Percentiles rank a stretch among this genome's conserved stretches.
Evolutionary conservation across 2,888 invertebrate genomes (phyloP).

Genomic region (Erebia palarica): DNA sequence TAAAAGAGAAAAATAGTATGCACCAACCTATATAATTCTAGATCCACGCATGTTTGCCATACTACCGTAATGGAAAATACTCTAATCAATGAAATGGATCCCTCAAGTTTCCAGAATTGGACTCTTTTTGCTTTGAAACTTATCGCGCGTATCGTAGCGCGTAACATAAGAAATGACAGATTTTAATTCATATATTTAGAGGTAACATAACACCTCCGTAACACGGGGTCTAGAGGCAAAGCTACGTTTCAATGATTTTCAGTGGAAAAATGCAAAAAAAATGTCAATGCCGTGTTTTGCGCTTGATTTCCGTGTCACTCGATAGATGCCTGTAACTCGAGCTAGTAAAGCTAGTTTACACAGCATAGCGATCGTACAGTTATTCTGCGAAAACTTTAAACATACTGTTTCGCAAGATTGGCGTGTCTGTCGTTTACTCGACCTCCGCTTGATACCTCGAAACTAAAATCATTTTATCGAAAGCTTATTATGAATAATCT

Average conservation of each 20-base stretch:
- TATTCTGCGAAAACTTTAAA: no score
- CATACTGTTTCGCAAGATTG: no score
- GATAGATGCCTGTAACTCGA: not conserved
- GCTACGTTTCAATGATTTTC: not conserved
- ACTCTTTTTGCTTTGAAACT: not conserved
- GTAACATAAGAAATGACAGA: not conserved
- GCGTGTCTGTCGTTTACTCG: no score
- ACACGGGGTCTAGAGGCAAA: not conserved
- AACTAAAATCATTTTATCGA: no score
- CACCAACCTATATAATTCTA: no score
- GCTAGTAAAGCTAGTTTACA: not conserved
- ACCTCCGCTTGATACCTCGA: no score
- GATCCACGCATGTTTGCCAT: not conserved
- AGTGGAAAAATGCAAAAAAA: not conserved
- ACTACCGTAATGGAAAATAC: not conserved
- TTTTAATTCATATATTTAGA: not conserved
- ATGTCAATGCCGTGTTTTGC: not conserved
- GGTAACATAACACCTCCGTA: slow-evolving; percentile 5
- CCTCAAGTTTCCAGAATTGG: not conserved
- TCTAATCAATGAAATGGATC: not conserved
- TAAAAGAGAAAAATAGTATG: no score
- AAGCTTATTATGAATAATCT: no score
- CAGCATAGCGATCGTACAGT: not conserved
- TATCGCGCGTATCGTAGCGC: not conserved
- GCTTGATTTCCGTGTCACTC: not conserved